These are phyloP conservation scores for Elgaria multicarinata DNA, from an alignment of 2,113 vertebrate genomes.

Conservation along the genomic window DNA sequence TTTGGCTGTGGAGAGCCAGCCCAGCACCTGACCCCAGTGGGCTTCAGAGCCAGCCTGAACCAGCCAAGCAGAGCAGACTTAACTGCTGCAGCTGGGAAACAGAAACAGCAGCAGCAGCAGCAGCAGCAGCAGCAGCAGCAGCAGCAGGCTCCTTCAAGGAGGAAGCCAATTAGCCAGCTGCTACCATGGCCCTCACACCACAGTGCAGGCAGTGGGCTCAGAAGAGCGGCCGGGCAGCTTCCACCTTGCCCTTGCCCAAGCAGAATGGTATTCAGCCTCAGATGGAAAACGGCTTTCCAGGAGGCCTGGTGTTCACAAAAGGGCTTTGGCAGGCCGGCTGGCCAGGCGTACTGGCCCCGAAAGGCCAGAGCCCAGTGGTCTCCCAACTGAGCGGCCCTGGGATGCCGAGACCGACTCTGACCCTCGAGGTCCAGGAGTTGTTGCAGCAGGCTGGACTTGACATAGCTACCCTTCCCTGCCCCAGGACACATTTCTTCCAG, in stretches of 20 bases:
- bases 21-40: neutral
- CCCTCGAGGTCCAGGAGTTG: neutral
- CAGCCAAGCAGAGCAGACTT: neutral
- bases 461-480: no score
- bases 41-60: neutral
- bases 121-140: neutral
- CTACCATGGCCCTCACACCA: neutral
- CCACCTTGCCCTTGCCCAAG: neutral
- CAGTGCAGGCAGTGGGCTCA: neutral
- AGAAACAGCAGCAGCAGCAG: neutral
- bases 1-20: neutral
- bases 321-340: neutral
- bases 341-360: no score
- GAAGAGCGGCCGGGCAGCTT: neutral
- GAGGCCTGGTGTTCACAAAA: neutral
- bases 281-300: neutral
- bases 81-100: neutral
- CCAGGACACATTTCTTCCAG: neutral
- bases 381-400: no score
- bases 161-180: rapidly evolving
- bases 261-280: neutral
- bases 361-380: no score
- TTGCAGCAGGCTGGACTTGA: no score
- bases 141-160: neutral
- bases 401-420: neutral